Evolutionary conservation across 2,888 invertebrate species (phyloP), one percentile per base, ranked within the genome.

Genomic region (Caenorhabditis wallacei): DNA sequence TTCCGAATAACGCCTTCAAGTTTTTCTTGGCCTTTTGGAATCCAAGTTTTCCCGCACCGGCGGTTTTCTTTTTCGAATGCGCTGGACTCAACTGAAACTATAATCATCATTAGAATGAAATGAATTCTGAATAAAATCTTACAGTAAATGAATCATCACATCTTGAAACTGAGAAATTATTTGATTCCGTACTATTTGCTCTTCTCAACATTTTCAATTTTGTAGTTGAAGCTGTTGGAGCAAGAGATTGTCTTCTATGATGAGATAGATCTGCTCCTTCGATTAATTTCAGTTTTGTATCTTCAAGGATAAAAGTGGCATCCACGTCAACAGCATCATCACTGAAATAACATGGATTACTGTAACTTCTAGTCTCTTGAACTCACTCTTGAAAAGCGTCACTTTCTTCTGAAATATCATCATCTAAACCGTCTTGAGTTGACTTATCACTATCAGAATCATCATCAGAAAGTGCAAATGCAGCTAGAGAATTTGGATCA

Each of bases 1-100:
- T 54, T 63, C 87, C 88, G 80, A 88, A 87, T 35, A 88, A 57
- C 35, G 86, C 93, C 83, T 93, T 93, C 66, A 93, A 90, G 76
- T 93, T 93, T 85, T 93, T 92, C 85, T 93, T 93, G 5, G 93
- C 93, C 80, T 92, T 92, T 70, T 92, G 92, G 86, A 93, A 92
- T 18, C 93, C 93, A 8, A 88, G 74, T 53, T 88, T 89, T 43
- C 81, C 82, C 82, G 92, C 92, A 79, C 92, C 91, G 35, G 79
- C 81, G 24, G 84, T 85, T 70, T 87, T 87, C 72, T 85, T 85
- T 57, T 84, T 85, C 13, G 80, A 80, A 37, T 64, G 66, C 16
- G 74, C 57, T 16, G 84, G 80, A 51, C 76, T 78, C 53, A 85
- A 51, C 74, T 81, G 68, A 74, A 72, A 66, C 43, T 63, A 10